Percentiles rank a stretch among this genome's conserved stretches.
Conservation (phyloP, 2,797 vertebrate genomes). For the Sebastes wilsoni region DNA sequence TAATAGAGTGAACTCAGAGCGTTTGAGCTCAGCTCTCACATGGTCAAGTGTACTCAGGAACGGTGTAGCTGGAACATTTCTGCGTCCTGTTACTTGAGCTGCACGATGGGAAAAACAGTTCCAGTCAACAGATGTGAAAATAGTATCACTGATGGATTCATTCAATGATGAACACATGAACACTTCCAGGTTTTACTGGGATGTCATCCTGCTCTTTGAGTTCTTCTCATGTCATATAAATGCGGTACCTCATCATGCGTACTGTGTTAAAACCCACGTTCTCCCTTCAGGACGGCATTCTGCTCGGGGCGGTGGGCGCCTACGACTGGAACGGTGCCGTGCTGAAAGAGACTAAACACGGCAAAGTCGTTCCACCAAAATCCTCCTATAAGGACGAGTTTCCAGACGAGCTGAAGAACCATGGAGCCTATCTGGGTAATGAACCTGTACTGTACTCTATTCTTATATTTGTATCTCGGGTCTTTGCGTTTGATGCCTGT, state of each 20-base stretch:
- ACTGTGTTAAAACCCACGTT: not conserved
- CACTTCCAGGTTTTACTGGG: not conserved
- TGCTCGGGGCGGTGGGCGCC: constrained; percentile 94
- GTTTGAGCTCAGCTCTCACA: not conserved
- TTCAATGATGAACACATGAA: not conserved
- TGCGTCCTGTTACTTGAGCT: not conserved
- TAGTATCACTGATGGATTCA: not conserved
- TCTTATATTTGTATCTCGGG: not conserved
- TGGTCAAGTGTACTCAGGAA: not conserved
- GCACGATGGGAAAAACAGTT: not conserved
- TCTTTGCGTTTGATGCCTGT: no score
- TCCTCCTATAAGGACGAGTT: constrained; percentile 93
- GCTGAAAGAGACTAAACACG: constrained; percentile 91
- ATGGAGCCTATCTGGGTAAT: constrained; percentile 92
- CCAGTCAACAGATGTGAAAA: not conserved
- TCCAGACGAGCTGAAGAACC: constrained; percentile 94
- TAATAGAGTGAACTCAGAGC: not conserved
- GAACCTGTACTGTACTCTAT: not conserved
- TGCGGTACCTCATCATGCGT: not conserved
- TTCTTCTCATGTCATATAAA: not conserved
- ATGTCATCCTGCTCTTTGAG: not conserved
- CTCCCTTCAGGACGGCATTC: constrained; percentile 87
- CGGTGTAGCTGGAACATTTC: not conserved
- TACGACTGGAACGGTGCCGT: constrained; percentile 97
- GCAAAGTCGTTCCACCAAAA: constrained; percentile 89